Conservation (phyloP, 2,888 invertebrate genomes). For the Pammene fasciana region DNA sequence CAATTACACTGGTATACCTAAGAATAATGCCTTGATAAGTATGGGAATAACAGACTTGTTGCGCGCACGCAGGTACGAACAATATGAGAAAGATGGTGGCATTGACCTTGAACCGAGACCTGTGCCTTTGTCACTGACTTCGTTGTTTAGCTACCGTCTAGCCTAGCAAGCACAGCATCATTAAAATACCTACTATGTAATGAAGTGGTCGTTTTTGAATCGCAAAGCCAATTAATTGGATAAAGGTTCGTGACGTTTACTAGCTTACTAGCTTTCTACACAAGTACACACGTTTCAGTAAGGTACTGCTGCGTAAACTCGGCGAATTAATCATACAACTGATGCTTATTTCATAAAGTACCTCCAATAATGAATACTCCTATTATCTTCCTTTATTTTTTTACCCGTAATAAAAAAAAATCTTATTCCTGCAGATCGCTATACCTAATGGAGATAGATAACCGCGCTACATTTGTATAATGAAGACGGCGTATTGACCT, state of each 20-base stretch:
- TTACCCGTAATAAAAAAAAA: no score
- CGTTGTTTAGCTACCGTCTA: slow-evolving; percentile 10
- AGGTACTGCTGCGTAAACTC: no score
- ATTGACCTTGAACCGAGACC: slow-evolving; percentile 32
- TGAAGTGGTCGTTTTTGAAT: no score
- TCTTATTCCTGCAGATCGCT: background rate
- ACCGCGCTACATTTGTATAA: background rate
- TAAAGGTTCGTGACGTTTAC: no score
- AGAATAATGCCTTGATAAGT: background rate
- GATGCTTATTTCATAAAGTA: no score
- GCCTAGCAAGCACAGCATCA: background rate
- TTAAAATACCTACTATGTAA: no score
- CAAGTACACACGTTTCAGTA: no score
- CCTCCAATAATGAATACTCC: no score
- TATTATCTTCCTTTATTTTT: no score
- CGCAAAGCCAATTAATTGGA: no score
- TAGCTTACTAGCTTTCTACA: no score
- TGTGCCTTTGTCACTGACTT: slow-evolving; percentile 3
- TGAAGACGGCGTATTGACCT: slow-evolving; percentile 45
- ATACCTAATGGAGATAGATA: background rate
- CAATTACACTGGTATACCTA: background rate
- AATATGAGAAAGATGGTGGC: slow-evolving; percentile 36
- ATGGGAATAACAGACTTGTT: background rate
- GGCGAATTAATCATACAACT: no score
- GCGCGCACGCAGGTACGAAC: slow-evolving; percentile 30